phyloP scores from a whole-genome alignment of 1,140 invertebrate species.

The Drosophila guanche region DNA sequence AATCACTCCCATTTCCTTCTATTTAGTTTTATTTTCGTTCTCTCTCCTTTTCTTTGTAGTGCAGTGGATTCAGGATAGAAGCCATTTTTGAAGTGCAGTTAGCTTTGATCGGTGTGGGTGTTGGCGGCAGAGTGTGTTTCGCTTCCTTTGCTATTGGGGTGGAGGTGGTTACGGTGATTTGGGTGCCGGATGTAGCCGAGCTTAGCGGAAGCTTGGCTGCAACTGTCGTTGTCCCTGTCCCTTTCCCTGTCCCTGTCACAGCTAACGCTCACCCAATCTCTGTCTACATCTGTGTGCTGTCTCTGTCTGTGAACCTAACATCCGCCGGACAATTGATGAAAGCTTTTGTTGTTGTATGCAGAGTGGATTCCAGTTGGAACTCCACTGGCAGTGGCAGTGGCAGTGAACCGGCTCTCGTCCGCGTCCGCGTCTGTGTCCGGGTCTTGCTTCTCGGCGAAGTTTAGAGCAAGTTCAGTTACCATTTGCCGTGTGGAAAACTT shows the following conservation, averaged over 20 bases:
- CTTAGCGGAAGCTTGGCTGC: conserved; percentile 54
- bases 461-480: conserved; percentile 63
- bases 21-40: conserved; percentile 7
- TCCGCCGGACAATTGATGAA: conserved; percentile 80
- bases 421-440: not conserved
- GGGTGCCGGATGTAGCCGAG: conserved; percentile 53
- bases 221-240: conserved; percentile 43
- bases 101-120: conserved; percentile 65
- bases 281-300: not conserved
- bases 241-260: conserved; percentile 32
- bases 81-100: conserved; percentile 77
- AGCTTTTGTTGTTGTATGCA: conserved; percentile 69
- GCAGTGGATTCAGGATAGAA: conserved; percentile 57
- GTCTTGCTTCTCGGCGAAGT: conserved; percentile 38
- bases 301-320: conserved; percentile 61
- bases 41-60: conserved; percentile 33
- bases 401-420: conserved; percentile 5
- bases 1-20: too few species aligned
- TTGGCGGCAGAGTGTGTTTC: not conserved
- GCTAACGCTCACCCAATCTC: conserved; percentile 34
- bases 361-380: conserved; percentile 44
- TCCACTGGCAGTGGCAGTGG: conserved; percentile 16
- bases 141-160: not conserved
- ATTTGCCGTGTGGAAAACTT: conserved; percentile 78
- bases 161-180: conserved; percentile 9